Conservation (phyloP, 1,140 invertebrate genomes). For the Drosophila jambulina region DNA sequence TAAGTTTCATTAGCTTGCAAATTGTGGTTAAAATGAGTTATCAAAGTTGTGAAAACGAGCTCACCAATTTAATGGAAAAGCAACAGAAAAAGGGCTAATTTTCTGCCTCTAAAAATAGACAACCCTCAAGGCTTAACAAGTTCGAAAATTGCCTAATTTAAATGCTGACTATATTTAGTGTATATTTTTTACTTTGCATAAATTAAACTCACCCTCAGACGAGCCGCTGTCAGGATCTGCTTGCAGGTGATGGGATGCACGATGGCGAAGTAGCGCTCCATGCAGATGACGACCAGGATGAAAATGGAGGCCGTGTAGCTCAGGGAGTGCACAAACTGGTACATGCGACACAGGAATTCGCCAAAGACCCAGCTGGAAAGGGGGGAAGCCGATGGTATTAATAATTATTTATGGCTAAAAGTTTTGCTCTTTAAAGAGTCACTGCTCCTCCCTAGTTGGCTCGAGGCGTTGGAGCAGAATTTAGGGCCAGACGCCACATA, state of each 20-base stretch:
- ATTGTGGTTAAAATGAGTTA: slow-evolving; percentile 52
- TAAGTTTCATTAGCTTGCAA: slow-evolving; percentile 66
- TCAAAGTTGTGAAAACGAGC: slow-evolving; percentile 47
- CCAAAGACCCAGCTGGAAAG: slow-evolving; percentile 91
- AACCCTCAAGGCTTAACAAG: not conserved
- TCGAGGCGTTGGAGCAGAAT: slow-evolving; percentile 15
- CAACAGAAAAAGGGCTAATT: slow-evolving; percentile 1
- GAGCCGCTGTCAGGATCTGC: slow-evolving; percentile 89
- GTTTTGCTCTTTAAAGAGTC: slow-evolving; percentile 29
- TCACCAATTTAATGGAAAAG: not conserved
- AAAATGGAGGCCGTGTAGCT: slow-evolving; percentile 93
- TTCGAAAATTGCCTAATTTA: not conserved
- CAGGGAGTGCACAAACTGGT: slow-evolving; percentile 92
- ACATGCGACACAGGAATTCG: slow-evolving; percentile 93
- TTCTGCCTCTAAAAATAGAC: slow-evolving; percentile 4
- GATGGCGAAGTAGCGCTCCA: slow-evolving; percentile 93
- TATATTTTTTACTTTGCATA: not conserved
- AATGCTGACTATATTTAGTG: not conserved
- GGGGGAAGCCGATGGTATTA: slow-evolving; percentile 1
- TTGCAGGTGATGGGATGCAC: slow-evolving; percentile 93
- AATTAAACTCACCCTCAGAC: slow-evolving; percentile 87
- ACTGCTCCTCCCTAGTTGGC: slow-evolving; percentile 1
- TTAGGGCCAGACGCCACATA: slow-evolving; percentile 34
- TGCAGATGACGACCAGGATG: slow-evolving; percentile 92
- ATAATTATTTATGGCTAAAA: slow-evolving; percentile 37